Conservation (phyloP, 1,140 invertebrate species). For the Papilio machaon region DNA sequence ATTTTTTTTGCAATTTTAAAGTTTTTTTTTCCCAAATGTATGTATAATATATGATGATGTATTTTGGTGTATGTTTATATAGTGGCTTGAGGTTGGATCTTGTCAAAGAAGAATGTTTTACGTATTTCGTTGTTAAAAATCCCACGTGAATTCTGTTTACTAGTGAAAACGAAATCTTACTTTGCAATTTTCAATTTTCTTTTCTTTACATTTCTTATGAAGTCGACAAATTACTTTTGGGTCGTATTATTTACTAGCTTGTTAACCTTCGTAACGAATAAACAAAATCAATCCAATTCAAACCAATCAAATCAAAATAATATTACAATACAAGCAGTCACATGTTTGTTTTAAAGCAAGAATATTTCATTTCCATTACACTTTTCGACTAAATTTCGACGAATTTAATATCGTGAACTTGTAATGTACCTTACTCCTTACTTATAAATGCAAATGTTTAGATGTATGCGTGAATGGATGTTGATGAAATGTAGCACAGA, state of each 20-base stretch:
- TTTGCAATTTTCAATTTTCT: neutral
- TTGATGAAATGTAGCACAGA: too few species aligned
- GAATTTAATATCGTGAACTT: too few species aligned
- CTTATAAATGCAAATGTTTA: too few species aligned
- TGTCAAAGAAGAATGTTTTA: too few species aligned
- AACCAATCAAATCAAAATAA: neutral
- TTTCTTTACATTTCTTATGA: slow-evolving; percentile 18
- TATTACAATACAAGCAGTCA: neutral
- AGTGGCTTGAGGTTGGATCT: too few species aligned
- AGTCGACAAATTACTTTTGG: neutral
- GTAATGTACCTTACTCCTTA: too few species aligned
- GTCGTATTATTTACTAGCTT: neutral
- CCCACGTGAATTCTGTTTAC: neutral
- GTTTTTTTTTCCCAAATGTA: too few species aligned
- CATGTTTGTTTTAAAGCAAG: neutral
- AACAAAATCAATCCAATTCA: neutral
- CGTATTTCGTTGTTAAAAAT: neutral
- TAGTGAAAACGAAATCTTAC: neutral
- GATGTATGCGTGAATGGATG: too few species aligned
- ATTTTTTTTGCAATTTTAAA: too few species aligned
- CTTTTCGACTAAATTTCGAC: neutral
- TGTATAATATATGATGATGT: too few species aligned
- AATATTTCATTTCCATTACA: neutral
- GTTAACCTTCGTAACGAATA: neutral
- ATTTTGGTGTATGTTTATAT: too few species aligned